Evolutionary conservation across 1,140 invertebrate genomes (phyloP), one percentile per base, ranked within the genome.

Genomic region (Drosophila kohkoa): DNA sequence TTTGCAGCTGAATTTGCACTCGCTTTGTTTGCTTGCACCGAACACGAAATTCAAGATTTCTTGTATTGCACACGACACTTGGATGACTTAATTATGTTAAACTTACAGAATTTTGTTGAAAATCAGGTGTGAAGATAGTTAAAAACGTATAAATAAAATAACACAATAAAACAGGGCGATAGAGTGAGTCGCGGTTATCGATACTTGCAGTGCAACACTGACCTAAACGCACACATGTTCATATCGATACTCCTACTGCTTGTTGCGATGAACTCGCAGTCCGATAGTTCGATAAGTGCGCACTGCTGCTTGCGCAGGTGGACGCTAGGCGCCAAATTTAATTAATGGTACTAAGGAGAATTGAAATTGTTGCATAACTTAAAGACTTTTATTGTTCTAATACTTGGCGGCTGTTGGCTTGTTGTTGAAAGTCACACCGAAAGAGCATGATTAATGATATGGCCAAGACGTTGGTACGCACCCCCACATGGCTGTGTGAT

Each of bases 61-160:
- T 70, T 45, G 1, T 51, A 67, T 65, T 76, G 64, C 38, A 55
- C 73, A n/a, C 28, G 15, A 48, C 25, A 55, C 13, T 60, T 49
- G n/a, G 2, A 20, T 59, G 38, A 16, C 52, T 90, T 75, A 89
- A 89, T 83, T 67, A 30, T 68, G 43, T 11, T 11, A 63, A 73
- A 89, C 85, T 89, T 89, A 89, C 85, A 75, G 69, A 79, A 89
- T 81, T 75, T 45, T 45, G 70, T 76, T 46, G 54, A 77, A 68
- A 75, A 67, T 58, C 75, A 51, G 68, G 74, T 64, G 67, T 38
- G 51, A 83, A 85, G 51, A 81, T 77, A 74, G 66, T 72, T 81
- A 74, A 88, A 89, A 89, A 68, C 54, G 81, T 68, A 75, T 77
- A 87, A 87, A 82, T 79, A 87, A 87, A 87, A 87, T 64, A 79